Conservation (phyloP, 2,113 vertebrate species). For the Aegypius monachus region DNA sequence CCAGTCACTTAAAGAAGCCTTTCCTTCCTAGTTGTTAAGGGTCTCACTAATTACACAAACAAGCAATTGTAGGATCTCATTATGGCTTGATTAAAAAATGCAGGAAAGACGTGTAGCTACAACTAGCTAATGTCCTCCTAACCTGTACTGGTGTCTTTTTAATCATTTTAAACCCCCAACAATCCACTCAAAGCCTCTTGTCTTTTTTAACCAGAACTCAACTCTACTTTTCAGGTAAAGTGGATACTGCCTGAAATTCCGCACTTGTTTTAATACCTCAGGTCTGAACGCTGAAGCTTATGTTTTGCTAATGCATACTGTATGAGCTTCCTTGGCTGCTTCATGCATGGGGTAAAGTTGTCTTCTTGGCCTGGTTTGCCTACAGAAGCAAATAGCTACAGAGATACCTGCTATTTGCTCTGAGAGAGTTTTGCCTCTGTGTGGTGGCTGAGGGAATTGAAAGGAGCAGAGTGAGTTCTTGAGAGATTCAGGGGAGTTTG, state of each 20-base stretch:
- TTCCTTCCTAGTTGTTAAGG: constrained; percentile 12
- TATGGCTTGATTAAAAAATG: not conserved
- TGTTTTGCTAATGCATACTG: constrained; percentile 37
- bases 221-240: constrained; percentile 57
- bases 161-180: not conserved
- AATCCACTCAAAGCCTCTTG: not conserved
- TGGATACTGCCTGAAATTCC: constrained; percentile 62
- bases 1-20: not conserved
- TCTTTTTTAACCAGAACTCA: constrained; percentile 48
- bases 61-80: not conserved
- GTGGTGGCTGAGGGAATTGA: constrained; percentile 30
- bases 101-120: not conserved
- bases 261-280: constrained; percentile 50
- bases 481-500: not conserved
- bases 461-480: not conserved
- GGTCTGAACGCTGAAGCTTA: constrained; percentile 34
- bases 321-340: constrained; percentile 56
- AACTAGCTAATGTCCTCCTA: not conserved
- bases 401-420: constrained; percentile 37
- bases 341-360: constrained; percentile 44
- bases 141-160: not conserved
- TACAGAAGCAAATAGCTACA: constrained; percentile 44
- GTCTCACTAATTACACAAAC: not conserved
- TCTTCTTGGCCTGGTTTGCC: constrained; percentile 36
- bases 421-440: constrained; percentile 37